Conservation (phyloP, 2,888 invertebrate species). For the Napeogenes sylphis region DNA sequence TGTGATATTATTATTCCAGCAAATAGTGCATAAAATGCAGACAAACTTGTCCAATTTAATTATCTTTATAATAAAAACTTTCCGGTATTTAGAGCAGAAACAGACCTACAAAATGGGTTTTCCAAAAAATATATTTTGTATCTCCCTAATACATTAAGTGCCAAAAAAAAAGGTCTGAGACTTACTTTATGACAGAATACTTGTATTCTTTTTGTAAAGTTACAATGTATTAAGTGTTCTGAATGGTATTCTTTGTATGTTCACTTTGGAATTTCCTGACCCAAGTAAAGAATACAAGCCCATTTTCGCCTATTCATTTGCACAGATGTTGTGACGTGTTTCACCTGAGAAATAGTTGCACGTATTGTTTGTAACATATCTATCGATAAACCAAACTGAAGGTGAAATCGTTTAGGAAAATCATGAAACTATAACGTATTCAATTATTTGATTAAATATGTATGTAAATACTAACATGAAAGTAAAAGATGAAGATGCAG, state of each 20-base stretch:
- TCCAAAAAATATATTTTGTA: background rate
- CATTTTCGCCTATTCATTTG: background rate
- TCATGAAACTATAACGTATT: no score
- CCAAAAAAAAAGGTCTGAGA: background rate
- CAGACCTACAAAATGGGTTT: background rate
- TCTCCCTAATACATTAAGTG: background rate
- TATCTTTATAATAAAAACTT: background rate
- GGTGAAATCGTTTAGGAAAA: no score
- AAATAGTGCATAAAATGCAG: no score
- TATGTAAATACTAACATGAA: no score
- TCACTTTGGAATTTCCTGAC: constrained; percentile 6
- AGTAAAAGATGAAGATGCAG: no score
- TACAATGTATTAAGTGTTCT: background rate
- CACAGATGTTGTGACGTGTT: constrained; percentile 3
- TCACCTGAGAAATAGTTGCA: background rate
- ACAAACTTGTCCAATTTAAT: no score
- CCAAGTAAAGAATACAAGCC: background rate
- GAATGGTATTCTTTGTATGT: constrained; percentile 1
- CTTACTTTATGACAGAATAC: background rate
- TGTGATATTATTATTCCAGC: no score
- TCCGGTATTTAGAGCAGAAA: background rate
- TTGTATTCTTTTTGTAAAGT: background rate
- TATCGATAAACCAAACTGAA: no score
- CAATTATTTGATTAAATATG: no score
- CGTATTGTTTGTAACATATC: no score